Evolutionary conservation across 2,797 vertebrate species (phyloP), one percentile per base, ranked within the genome.

Genomic region (Macropus fuliginosus): DNA sequence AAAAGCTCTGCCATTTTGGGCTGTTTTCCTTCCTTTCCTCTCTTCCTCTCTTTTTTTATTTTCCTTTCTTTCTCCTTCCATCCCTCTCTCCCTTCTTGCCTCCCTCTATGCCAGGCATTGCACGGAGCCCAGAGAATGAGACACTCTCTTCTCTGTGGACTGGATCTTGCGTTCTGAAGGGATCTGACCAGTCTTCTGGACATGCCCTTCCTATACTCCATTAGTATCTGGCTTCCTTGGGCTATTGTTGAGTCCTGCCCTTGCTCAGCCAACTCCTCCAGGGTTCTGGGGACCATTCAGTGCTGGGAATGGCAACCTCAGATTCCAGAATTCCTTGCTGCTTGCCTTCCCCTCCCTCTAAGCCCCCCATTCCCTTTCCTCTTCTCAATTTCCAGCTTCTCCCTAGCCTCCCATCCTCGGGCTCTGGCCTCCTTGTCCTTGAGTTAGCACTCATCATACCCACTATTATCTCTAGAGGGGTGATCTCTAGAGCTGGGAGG

Each of bases 221-320:
- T 13, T 21, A 10, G n/a, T n/a, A 1, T 81, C n/a, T 24, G 9
- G n/a, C 74, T 27, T 81, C 74, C 74, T 8, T 9, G 10, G n/a
- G 21, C n/a, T 21, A 4, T 10, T 40, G 40, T 21, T 81, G 18
- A 46, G 0, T 2, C 0, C 4, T 24, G 2, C 40, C 18, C n/a
- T 81, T 3, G 0, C 27, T 28, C 8, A 9, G 6, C 56, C 56
- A 57, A 8, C 27, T 57, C 6, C 56, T 21, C 56, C 66, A 62
- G 59, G 24, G 5, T 27, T 24, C 21, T 56, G 21, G 24, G 56
- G 56, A 16, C 59, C 31, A n/a, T n/a, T 16, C 31, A 1, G 16
- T 14, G 56, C 28, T 57, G 57, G 29, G 57, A 12, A 4, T 62
- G 5, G 5, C 16, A 14, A n/a, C 16, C 34, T 40, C 34, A 59